Base-by-base conservation (phyloP, 2,113 vertebrate species). In the Podiceps cristatus region DNA sequence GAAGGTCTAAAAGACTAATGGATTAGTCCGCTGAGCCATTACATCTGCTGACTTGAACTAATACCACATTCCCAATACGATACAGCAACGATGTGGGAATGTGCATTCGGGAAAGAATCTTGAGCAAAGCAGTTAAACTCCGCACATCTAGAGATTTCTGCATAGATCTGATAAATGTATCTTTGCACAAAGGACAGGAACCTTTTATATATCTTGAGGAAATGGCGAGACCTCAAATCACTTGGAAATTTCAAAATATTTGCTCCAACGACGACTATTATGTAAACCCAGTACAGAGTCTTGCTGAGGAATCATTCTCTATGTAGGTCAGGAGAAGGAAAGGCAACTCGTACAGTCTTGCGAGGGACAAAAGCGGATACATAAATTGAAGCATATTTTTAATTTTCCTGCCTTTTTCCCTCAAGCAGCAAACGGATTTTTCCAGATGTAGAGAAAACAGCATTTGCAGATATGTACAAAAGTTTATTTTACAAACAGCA, bases 401-500 rank as follows among this genome's bases (percentile, higher is more conserved):
- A 56, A 95, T 93, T 96, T 94, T 85, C 71, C 92, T 93, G 96
- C 89, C 56, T 2, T 2, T 49, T 96, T 74, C 73, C 63, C 93
- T 75, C 75, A n/a, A 88, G 72, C 68, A 88, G 68, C 64, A 72
- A 42, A 68, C 4, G 0, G 73, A 52, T 73, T 86, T 78, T 68
- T 75, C 75, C 93, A 91, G 82, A 69, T 58, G 72, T 19, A 97
- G 95, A 97, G 90, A 97, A 94, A 97, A 88, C 55, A 94, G 92
- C 84, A 44, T 77, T 59, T 84, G 77, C 82, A 91, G 91, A 71
- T 97, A 95, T 88, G 82, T 98, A 98, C 97, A 98, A 98, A 98
- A 98, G 89, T 96, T 93, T 97, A 96, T 98, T 95, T 96, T 98
- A 97, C 77, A 92, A 98, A 96, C 78, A 86, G 95, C 93, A 63